Evolutionary conservation across 2,888 invertebrate genomes (phyloP), one percentile per base, ranked within the genome.

Genomic region (Seira musarum): DNA sequence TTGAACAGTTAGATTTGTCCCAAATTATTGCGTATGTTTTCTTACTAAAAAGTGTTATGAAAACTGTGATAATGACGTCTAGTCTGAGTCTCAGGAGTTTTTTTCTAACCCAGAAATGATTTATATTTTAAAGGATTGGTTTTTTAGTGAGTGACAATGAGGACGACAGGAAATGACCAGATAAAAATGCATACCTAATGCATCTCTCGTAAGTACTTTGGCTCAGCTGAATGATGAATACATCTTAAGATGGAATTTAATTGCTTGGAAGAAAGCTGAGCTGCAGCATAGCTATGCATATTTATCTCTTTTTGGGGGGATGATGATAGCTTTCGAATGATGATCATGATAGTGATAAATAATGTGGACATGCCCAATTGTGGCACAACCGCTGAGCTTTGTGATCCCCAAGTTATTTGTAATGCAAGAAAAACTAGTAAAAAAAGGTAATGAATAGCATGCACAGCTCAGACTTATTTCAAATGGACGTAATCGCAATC

Each of bases 1-100:
- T 80, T 72, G 73, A 80, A 80, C 79, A 80, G 79, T 80, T 80
- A 80, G 40, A 74, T 69, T 65, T 57, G 79, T 73, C 79, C 79
- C 73, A 73, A 80, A 69, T 80, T 80, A 53, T 30, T 22, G 13
- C 35, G 68, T 49, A 67, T 68, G 40, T 57, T 35, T 66, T 61
- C n/a, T 69, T 25, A 35, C 19, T 17, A 67, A 46, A 46, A 35
- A 15, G 17, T 24, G 17, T 68, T 69, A 35, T 63, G 71, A 57
- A 19, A 25, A 66, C 15, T 71, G 53, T 67, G 72, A 72, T 72
- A 66, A 72, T 79, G 73, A 17, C 17, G 17, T 40, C 67, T 77
- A 15, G 63, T 67, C 30, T 63, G 66, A 66, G 60, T 24, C 63
- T 19, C 24, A 6, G 66, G 66, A 64, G 66, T 68, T 63, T 72